phyloP scores from a whole-genome alignment of 1,140 invertebrate species.

The Dufourea novaeangliae region DNA sequence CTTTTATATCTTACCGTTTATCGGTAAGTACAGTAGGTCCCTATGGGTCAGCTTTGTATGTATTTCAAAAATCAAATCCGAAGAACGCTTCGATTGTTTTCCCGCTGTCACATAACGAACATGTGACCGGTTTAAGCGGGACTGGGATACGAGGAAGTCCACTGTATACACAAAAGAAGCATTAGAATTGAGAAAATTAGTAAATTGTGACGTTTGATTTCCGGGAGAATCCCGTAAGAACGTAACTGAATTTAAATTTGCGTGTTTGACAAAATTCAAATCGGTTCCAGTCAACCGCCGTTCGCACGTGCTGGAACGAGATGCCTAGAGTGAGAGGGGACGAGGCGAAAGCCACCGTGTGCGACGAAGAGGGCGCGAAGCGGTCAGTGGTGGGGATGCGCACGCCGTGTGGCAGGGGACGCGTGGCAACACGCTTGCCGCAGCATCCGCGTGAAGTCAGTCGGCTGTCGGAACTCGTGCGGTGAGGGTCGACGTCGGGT shows the following conservation, averaged over 20 bases:
- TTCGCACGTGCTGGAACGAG: slow-evolving; percentile 26
- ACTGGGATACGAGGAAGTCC: no score
- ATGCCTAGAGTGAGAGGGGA: background rate
- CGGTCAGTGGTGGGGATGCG: slow-evolving; percentile 23
- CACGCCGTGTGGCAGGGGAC: slow-evolving; percentile 33
- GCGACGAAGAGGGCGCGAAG: background rate
- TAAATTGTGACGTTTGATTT: no score
- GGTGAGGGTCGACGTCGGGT: background rate
- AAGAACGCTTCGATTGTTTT: no score
- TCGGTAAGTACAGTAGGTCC: no score
- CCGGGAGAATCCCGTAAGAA: no score
- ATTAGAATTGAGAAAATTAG: no score
- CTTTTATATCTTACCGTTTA: no score
- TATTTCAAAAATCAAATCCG: no score
- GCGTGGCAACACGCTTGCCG: slow-evolving; percentile 52
- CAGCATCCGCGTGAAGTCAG: slow-evolving; percentile 64
- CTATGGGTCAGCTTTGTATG: no score
- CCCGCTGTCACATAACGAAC: no score
- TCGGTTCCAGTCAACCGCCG: background rate
- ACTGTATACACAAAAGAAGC: no score
- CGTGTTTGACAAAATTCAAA: slow-evolving; percentile 3
- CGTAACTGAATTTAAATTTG: background rate
- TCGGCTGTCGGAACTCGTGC: slow-evolving; percentile 57
- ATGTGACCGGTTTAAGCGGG: no score
- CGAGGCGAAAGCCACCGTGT: background rate